Percentiles rank a stretch among this genome's conserved stretches.
Evolutionary conservation across 2,797 vertebrate species (phyloP).

Genomic region (Heteromormyrus szaboi): DNA sequence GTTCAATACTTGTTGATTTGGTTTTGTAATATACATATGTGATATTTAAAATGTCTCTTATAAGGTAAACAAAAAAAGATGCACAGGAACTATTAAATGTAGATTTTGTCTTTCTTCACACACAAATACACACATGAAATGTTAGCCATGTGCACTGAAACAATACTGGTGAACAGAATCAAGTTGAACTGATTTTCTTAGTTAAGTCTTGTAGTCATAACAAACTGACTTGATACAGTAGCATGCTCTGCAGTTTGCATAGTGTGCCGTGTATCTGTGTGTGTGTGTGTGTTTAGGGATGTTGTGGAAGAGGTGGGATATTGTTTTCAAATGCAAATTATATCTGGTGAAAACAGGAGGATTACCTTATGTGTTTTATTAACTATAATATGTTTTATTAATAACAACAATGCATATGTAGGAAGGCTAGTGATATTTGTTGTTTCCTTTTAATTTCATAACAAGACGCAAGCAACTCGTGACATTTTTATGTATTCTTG

Average conservation of each 20-base stretch:
- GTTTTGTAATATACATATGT: background rate
- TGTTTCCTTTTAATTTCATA: background rate
- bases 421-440: background rate
- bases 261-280: background rate
- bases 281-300: background rate
- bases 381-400: background rate
- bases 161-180: background rate
- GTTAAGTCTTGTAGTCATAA: background rate
- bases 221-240: background rate
- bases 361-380: slow-evolving; percentile 15
- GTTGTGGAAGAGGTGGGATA: background rate
- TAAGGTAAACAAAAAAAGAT: background rate
- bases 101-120: background rate
- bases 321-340: background rate
- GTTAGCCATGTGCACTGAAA: background rate
- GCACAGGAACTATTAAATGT: background rate
- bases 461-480: background rate
- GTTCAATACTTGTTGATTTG: background rate
- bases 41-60: background rate
- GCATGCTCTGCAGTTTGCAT: background rate
- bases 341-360: background rate
- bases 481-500: background rate
- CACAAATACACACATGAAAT: background rate
- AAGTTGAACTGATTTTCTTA: background rate
- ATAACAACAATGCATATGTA: background rate